Evolutionary conservation across 1,140 invertebrate genomes (phyloP).

Genomic region (Drosophila repleta): DNA sequence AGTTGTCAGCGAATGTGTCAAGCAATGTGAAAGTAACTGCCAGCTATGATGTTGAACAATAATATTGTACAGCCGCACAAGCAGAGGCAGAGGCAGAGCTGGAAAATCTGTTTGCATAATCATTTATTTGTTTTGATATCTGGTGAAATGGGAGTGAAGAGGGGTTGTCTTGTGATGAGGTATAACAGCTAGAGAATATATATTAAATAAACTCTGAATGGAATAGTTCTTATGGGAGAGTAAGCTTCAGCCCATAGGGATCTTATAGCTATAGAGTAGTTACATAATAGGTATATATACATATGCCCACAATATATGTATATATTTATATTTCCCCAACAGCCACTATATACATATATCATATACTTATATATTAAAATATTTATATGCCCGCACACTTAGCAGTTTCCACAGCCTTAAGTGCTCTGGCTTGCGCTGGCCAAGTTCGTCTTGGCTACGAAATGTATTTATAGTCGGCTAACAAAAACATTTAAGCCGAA

Average conservation of each 20-base stretch:
- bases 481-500: constrained; percentile 11
- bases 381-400: constrained; percentile 8
- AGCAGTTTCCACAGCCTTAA: background rate
- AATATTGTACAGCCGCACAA: background rate
- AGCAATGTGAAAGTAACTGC: constrained; percentile 1
- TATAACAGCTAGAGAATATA: too few relatives aligned
- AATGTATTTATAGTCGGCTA: constrained; percentile 11
- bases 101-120: background rate
- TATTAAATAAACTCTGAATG: too few relatives aligned
- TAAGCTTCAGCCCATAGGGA: too few relatives aligned
- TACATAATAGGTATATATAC: too few relatives aligned
- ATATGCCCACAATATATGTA: too few relatives aligned
- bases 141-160: too few relatives aligned
- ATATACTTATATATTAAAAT: constrained; percentile 3
- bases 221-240: too few relatives aligned
- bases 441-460: background rate
- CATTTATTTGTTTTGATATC: background rate
- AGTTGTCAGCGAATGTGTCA: constrained; percentile 24
- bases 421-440: background rate
- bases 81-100: background rate
- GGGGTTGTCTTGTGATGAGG: too few relatives aligned
- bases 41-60: constrained; percentile 1
- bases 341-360: background rate
- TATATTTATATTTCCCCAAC: background rate
- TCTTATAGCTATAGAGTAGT: too few relatives aligned